A percentile compares a stretch with the other conserved stretches of the same genome.
Conservation (phyloP, 2,113 vertebrate species). For the Muntiacus muntjak region DNA sequence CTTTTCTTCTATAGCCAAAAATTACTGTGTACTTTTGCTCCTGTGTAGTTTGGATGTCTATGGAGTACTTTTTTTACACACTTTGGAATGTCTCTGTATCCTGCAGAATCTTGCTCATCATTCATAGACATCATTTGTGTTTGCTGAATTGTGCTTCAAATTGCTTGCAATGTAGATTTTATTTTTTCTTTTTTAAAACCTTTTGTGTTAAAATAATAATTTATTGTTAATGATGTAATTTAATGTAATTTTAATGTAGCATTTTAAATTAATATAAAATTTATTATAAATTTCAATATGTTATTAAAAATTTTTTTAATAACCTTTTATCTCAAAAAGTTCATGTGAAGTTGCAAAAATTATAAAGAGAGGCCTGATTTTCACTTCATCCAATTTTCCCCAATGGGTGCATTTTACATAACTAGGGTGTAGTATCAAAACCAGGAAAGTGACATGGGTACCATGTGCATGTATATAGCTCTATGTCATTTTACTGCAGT, state of each 20-base stretch:
- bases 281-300: neutral
- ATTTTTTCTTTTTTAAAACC: neutral
- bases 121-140: neutral
- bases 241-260: neutral
- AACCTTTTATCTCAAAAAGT: neutral
- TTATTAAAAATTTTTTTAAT: neutral
- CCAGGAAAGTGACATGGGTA: neutral
- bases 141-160: neutral
- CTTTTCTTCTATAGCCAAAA: neutral
- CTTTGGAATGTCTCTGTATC: neutral
- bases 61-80: neutral
- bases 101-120: neutral
- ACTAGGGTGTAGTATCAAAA: neutral
- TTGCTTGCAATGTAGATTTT: neutral
- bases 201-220: neutral
- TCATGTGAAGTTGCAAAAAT: neutral
- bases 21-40: neutral
- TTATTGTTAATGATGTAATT: neutral
- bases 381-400: neutral
- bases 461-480: neutral
- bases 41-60: neutral
- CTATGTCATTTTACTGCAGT: neutral
- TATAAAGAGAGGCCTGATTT: neutral
- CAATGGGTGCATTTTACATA: neutral
- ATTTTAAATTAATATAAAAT: neutral